Percentiles rank a stretch among this genome's conserved stretches.
Evolutionary conservation across 2,888 invertebrate species (phyloP).

Genomic region (Caenorhabditis sp.): DNA sequence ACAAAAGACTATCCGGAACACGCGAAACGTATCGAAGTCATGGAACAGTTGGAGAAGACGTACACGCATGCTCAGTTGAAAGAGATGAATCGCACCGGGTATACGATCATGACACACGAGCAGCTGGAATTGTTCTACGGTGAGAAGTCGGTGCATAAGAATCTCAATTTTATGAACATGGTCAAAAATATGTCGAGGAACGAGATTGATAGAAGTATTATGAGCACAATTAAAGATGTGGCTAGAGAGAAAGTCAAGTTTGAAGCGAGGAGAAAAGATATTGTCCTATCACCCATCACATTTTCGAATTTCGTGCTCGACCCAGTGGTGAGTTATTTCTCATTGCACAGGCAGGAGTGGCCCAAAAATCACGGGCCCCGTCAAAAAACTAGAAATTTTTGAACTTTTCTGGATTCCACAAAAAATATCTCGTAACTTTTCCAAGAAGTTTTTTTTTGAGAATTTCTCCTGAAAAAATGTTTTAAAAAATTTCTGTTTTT

Average conservation of each 20-base stretch:
- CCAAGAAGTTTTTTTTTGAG: background rate
- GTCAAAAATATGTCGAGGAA: conserved; percentile 29
- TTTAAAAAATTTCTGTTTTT: background rate
- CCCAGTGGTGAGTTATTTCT: conserved; percentile 30
- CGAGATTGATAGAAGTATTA: conserved; percentile 28
- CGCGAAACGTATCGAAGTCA: conserved; percentile 53
- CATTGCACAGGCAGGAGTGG: no score
- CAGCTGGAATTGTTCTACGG: conserved; percentile 62
- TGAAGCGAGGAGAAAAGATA: conserved; percentile 39
- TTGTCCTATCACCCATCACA: conserved; percentile 42
- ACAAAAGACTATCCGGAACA: conserved; percentile 40
- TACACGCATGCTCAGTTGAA: conserved; percentile 46
- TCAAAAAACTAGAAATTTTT: no score
- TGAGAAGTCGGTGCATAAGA: conserved; percentile 50
- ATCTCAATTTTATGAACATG: conserved; percentile 31
- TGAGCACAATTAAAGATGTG: conserved; percentile 30
- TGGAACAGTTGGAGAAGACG: conserved; percentile 50
- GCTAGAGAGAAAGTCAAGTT: conserved; percentile 37
- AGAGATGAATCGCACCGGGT: conserved; percentile 56
- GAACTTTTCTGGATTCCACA: no score
- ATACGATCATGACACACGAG: conserved; percentile 48
- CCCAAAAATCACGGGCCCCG: no score
- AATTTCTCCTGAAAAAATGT: background rate
- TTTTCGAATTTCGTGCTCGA: conserved; percentile 27
- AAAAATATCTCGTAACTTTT: no score